Evolutionary conservation across 1,140 invertebrate genomes (phyloP), one percentile per base, ranked within the genome.

Genomic region (Bombus vancouverensis): DNA sequence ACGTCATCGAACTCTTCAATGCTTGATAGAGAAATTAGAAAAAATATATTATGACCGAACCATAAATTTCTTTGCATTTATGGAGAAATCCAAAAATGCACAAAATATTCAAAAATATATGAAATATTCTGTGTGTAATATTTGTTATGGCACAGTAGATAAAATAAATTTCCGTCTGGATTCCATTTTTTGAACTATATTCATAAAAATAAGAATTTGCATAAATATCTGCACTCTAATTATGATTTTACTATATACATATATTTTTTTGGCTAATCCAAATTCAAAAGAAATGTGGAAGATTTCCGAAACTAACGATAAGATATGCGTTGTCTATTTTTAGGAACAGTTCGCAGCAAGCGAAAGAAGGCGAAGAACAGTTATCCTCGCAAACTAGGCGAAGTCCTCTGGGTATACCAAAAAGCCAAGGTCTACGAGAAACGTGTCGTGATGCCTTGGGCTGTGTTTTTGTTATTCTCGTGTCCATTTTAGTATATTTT

Each of bases 401-500:
- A 66, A 93, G 94, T 85, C 92, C 94, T 4, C 90, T 95, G 57
- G 93, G 93, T 47, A 74, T 93, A 53, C 91, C 93, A 53, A 95
- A 92, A 91, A 94, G 92, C 13, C 94, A 95, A 91, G 94, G 96
- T 32, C 86, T 95, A 66, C 91, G 95, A 72, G 97, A 97, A 92
- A 96, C 97, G 90, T 95, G 96, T 65, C 95, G 96, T n/a, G 97
- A 97, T 92, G 93, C 96, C 77, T 95, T 96, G 53, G 96, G 97
- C 44, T 97, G 97, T 81, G 82, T 97, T 34, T 95, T 97, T 65
- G 97, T 98, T 0, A 97, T 97, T 28, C 89, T 97, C 0, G 97
- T 96, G 88, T 96, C 97, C 0, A 90, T 96, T 2, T 93, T 97
- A 28, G 96, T 97, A 0, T 96, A 97, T 87, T 96, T 96, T 84